Evolutionary conservation across 2,888 invertebrate species (phyloP), one percentile per base, ranked within the genome.

Genomic region (Ormyrus nitidulus): DNA sequence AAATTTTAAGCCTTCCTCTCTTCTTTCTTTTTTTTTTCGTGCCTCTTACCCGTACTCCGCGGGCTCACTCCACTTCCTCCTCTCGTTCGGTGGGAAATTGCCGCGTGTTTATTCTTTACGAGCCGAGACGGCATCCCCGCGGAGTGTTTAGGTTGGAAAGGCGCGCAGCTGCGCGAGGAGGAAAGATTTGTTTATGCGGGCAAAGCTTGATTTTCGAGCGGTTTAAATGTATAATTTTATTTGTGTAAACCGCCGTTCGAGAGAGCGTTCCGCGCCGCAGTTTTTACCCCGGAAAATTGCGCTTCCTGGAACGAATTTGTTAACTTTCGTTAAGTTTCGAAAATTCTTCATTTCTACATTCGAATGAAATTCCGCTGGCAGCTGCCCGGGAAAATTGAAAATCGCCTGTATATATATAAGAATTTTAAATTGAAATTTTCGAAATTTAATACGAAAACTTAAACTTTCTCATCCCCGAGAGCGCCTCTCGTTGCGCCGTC

Each of bases 71-170:
- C 13, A 34, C 34, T 34, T 34, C 10, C 61, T 46, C 54, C 34
- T 11, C 4, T 46, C 48, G n/a, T 70, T 5, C 9, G 8, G 6
- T 48, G 56, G 54, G 10, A 73, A 73, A 65, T 73, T 73, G 51
- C 73, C 34, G 56, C 64, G 61, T 19, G 73, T 48, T 72, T 62
- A 72, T 72, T 62, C 72, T 72, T 72, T 73, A 65, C 48, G 73
- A 65, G 73, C 13, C 7, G 49, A 46, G 51, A 48, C 10, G 58
- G 44, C 9, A 58, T 58, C 48, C 34, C 34, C 48, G 54, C 48
- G 54, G 5, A 8, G 44, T 46, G 34, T 34, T 34, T 34, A 19
- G 13, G 48, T 49, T 49, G 44, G 9, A 56, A 68, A 34, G 51
- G 11, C 34, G 19, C 6, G 66, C 53, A n/a, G 51, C n/a, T 10